These are phyloP conservation scores for Epinephelus awoara DNA, from an alignment of 2,797 vertebrate genomes.

Conservation along the genomic window DNA sequence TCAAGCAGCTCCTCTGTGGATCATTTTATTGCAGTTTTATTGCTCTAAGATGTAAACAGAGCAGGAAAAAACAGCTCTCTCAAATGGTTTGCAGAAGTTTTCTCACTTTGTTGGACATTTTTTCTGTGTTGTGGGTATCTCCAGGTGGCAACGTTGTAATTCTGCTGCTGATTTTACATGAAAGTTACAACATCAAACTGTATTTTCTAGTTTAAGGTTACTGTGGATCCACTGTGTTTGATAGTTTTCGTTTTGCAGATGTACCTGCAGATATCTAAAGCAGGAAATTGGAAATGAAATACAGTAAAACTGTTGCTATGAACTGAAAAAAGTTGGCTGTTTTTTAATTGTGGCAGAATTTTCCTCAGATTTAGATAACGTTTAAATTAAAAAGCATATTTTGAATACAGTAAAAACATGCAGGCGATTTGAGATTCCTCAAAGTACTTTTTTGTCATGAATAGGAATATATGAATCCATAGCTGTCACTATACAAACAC, in stretches of 20 bases:
- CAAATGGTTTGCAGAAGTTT: constrained; percentile 31
- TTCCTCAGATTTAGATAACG: too few relatives aligned
- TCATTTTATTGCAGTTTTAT: constrained; percentile 61
- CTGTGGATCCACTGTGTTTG: neutral
- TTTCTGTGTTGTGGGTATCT: constrained; percentile 9
- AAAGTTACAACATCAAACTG: neutral
- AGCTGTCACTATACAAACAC: constrained; percentile 53
- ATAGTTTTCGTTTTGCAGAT: neutral
- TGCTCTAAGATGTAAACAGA: constrained; percentile 53
- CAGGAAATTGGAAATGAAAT: too few relatives aligned
- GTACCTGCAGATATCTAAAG: too few relatives aligned
- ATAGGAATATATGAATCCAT: constrained; percentile 14
- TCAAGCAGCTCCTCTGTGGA: constrained; percentile 37
- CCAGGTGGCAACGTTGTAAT: constrained; percentile 14
- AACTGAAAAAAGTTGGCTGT: too few relatives aligned
- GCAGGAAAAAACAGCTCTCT: constrained; percentile 27
- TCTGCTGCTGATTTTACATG: constrained; percentile 3
- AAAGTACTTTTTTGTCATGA: neutral
- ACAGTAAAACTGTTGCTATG: too few relatives aligned
- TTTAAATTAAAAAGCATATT: too few relatives aligned
- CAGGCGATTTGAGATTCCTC: neutral
- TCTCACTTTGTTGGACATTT: constrained; percentile 7
- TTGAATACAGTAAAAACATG: neutral
- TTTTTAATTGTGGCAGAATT: too few relatives aligned
- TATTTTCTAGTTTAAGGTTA: neutral